Conservation (phyloP, 1,140 invertebrate genomes). For the Anastrepha ludens region DNA sequence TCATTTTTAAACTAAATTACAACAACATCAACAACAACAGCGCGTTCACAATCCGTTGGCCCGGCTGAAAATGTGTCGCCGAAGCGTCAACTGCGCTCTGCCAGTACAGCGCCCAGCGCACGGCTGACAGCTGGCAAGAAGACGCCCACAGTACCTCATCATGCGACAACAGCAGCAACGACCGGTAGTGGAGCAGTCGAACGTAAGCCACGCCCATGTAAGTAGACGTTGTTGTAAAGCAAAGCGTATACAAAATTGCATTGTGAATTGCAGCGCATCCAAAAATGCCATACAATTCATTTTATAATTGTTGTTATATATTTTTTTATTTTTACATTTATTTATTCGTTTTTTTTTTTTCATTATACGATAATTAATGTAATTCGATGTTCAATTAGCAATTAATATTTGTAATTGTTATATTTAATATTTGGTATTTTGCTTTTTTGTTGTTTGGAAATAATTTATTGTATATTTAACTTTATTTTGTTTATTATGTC, state of each 20-base stretch:
- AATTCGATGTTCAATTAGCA: slow-evolving; percentile 30
- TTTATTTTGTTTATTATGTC: neutral
- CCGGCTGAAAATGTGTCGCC: slow-evolving; percentile 80
- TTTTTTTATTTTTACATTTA: too few species aligned
- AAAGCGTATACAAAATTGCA: slow-evolving; percentile 42
- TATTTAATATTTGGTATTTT: neutral
- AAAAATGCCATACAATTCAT: slow-evolving; percentile 46
- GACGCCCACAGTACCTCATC: slow-evolving; percentile 63
- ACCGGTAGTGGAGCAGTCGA: slow-evolving; percentile 63
- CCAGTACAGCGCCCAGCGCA: slow-evolving; percentile 76
- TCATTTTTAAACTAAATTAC: slow-evolving; percentile 14
- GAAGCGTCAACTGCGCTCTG: slow-evolving; percentile 82
- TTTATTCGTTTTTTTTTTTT: too few species aligned
- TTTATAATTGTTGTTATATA: neutral
- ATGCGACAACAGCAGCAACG: slow-evolving; percentile 59
- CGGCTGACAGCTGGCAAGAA: slow-evolving; percentile 71
- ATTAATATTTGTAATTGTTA: neutral
- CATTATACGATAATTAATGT: neutral
- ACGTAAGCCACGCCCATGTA: slow-evolving; percentile 79
- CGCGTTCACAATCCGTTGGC: slow-evolving; percentile 83
- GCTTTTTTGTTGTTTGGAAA: neutral
- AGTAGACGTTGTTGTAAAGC: slow-evolving; percentile 70
- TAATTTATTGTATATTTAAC: neutral
- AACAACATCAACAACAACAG: slow-evolving; percentile 67
- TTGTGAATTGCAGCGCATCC: slow-evolving; percentile 45